Evolutionary conservation across 2,888 invertebrate species (phyloP).

Genomic region (Caenorhabditis sp.): DNA sequence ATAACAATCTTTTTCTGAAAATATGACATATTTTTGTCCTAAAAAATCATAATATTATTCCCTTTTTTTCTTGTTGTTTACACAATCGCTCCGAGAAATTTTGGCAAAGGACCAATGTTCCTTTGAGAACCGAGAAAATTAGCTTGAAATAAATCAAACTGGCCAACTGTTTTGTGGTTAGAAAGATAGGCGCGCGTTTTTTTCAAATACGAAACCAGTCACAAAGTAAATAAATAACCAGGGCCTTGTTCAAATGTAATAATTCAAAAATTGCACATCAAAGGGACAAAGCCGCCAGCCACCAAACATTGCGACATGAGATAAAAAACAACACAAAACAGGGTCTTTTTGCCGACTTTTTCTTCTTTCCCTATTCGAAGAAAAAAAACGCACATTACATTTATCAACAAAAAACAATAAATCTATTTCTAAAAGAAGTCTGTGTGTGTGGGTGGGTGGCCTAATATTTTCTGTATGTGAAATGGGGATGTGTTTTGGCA

Average conservation of each 20-base stretch:
- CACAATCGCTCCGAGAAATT: not conserved
- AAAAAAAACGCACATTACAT: not conserved
- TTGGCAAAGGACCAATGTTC: no score
- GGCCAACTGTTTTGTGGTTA: no score
- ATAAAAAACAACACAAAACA: not conserved
- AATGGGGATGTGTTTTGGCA: slow-evolving; percentile 60
- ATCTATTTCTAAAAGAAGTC: slow-evolving; percentile 7
- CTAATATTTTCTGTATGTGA: slow-evolving; percentile 57
- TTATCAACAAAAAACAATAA: slow-evolving; percentile 6
- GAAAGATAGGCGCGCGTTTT: not conserved
- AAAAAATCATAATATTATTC: not conserved
- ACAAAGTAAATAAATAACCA: not conserved
- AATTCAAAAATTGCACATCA: slow-evolving; percentile 1
- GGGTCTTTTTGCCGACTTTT: not conserved
- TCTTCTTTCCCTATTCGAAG: not conserved
- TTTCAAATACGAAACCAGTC: not conserved
- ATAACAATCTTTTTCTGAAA: slow-evolving; percentile 3
- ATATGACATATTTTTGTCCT: not conserved
- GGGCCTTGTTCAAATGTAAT: not conserved
- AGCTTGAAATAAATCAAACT: no score
- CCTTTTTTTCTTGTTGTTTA: no score
- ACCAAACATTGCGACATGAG: not conserved
- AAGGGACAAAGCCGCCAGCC: not conserved
- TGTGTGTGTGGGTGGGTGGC: not conserved
- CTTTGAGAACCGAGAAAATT: no score